Evolutionary conservation across 2,888 invertebrate species (phyloP), one percentile per base, ranked within the genome.

Genomic region (Eulithis testata): DNA sequence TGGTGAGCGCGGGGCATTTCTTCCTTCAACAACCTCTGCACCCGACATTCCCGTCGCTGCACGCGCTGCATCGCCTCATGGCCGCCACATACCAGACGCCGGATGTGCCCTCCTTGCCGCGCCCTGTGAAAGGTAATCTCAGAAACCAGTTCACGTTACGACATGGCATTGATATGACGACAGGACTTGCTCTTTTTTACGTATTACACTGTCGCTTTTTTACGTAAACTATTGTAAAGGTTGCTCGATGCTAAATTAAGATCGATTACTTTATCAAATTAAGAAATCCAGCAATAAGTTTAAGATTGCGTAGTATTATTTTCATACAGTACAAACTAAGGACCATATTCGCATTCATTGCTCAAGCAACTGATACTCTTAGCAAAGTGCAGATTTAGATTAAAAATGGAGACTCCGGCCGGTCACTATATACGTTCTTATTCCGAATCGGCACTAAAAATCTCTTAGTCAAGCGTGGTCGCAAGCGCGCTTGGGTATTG

Each of bases 1-100:
- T 98, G 81, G 95, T 98, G 72, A 95, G 96, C 71, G 97, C 98
- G 59, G 96, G 96, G 51, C 98, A 98, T 86, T 94, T 99, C 83
- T 99, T 99, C 93, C 94, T 99, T 66, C 99, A 99, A 88, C 97
- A 98, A 88, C 98, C 98, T 3, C 96, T 98, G 66, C 99, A 99
- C 93, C 99, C 99, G 6, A 96, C 98, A 52, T 98, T 96, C 93
- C 97, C 97, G 14, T 95, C 96, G 65, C 94, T 99, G 76, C 95
- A 96, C 79, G 93, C 96, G 68, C 94, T 99, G 76, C 97, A 97
- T 85, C 94, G 94, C 76, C 96, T 95, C 83, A 98, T 99, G 96
- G 96, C 95, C 76, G 94, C 94, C 67, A 96, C 96, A 71, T 99
- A 99, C 90, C 95, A 95, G 71, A 95, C 95, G 75, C 94, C 95